Evolutionary conservation across 2,797 vertebrate genomes (phyloP), one percentile per base, ranked within the genome.

Genomic region (Trematomus bernacchii): DNA sequence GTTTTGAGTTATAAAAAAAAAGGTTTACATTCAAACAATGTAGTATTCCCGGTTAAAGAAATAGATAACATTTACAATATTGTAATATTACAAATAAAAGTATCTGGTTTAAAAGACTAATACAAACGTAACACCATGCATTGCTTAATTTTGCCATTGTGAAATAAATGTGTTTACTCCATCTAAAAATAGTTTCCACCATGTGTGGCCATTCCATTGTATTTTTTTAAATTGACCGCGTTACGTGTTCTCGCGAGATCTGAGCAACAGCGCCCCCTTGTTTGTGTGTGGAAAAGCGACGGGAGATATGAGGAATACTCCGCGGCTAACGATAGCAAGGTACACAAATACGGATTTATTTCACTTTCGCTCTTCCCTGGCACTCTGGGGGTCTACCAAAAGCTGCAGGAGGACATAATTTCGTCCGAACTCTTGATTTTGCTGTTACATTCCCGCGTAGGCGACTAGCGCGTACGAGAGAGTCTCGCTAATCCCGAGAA

Each of bases 311-410:
- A 93, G 85, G 80, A 71, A 42, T 75, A 58, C 87, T 91, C 72
- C 79, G 82, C 80, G 88, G 92, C 90, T 94, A 94, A 91, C 84
- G 88, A 88, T 92, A 94, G 92, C 93, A 92, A 84, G 80, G 65
- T 83, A 83, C 89, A 92, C 75, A 91, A 92, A 93, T 72, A 83
- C 64, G 87, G 84, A 91, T 91, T 90, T 86, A 85, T 86, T 85
- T 87, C 79, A 82, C 72, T 72, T 72, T 83, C 30, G 19, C 19
- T 37, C 23, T 51, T 66, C 51, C 4, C 52, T 14, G 67, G 61
- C 79, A 12, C 68, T n/a, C 42, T 6, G 48, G 16, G 1, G 48
- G 6, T 75, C 57, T 2, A 12, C 46, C 30, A 3, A 47, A 65
- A 44, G 59, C 78, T 19, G 42, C 60, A 3, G 50, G 21, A 58